Evolutionary conservation across 1,140 invertebrate species (phyloP).

Genomic region (Drosophila bifasciata): DNA sequence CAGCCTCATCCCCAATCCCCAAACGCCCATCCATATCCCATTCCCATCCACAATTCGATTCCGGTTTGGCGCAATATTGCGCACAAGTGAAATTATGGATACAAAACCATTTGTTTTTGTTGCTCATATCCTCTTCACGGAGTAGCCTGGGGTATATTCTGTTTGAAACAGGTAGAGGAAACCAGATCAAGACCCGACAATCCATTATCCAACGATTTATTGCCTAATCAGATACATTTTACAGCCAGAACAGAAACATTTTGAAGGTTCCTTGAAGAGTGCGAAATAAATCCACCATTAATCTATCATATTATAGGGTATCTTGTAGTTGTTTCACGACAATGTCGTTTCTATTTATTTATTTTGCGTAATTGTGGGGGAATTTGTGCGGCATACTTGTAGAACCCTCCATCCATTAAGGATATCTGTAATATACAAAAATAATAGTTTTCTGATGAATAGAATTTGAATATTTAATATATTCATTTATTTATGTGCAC

Average conservation of each 20-base stretch:
- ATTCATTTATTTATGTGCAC: constrained; percentile 4
- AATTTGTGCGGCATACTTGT: constrained; percentile 11
- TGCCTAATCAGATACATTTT: too few relatives aligned
- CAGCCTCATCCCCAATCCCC: background rate
- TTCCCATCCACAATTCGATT: constrained; percentile 31
- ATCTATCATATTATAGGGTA: too few relatives aligned
- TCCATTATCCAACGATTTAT: too few relatives aligned
- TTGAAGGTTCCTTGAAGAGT: too few relatives aligned
- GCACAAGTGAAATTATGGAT: constrained; percentile 52
- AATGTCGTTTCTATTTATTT: background rate
- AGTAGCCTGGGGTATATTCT: too few relatives aligned
- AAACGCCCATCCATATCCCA: too few relatives aligned
- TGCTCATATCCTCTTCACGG: background rate
- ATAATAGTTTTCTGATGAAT: constrained; percentile 23
- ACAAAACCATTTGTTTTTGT: constrained; percentile 38
- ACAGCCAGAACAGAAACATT: too few relatives aligned
- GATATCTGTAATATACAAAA: too few relatives aligned
- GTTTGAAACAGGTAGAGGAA: too few relatives aligned
- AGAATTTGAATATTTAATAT: constrained; percentile 28
- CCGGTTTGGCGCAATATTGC: constrained; percentile 50
- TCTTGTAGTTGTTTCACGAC: constrained; percentile 1
- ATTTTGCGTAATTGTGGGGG: constrained; percentile 12
- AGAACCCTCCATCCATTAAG: too few relatives aligned
- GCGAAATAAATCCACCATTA: too few relatives aligned
- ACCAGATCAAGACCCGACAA: too few relatives aligned